These are phyloP conservation scores for Gasterosteus aculeatus DNA, from an alignment of 2,113 vertebrate species.

Conservation along the genomic window DNA sequence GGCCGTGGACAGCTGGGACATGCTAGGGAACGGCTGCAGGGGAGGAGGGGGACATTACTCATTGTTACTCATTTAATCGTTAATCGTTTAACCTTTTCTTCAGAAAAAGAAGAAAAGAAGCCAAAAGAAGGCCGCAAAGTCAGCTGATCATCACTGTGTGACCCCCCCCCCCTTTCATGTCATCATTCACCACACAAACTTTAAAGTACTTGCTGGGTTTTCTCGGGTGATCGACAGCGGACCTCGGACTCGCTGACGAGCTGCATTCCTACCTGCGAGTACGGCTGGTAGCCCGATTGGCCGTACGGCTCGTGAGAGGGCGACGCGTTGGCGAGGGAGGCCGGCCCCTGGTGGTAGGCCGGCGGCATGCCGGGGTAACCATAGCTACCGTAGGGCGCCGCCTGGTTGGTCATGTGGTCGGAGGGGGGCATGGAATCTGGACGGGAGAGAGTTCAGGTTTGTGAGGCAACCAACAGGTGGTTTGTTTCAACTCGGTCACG, in stretches of 20 bases:
- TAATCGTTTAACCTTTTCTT: too few relatives aligned
- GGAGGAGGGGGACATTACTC: too few relatives aligned
- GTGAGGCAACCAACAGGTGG: not conserved
- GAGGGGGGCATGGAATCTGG: slow-evolving; percentile 76
- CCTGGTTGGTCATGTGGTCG: slow-evolving; percentile 77
- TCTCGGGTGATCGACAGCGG: too few relatives aligned
- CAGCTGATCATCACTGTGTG: too few relatives aligned
- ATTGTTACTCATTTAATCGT: not conserved
- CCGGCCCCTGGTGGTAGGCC: slow-evolving; percentile 83
- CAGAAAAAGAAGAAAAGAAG: too few relatives aligned
- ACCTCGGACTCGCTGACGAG: too few relatives aligned
- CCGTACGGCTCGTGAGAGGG: slow-evolving; percentile 77
- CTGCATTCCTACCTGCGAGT: slow-evolving; percentile 50
- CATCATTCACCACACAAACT: too few relatives aligned
- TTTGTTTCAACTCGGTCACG: not conserved
- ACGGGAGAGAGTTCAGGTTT: not conserved
- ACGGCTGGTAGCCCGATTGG: slow-evolving; percentile 73
- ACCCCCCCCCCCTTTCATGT: too few relatives aligned
- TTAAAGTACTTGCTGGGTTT: too few relatives aligned
- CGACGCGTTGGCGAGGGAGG: slow-evolving; percentile 71
- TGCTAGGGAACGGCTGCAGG: slow-evolving; percentile 85
- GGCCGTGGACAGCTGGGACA: slow-evolving; percentile 89
- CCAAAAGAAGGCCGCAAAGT: too few relatives aligned
- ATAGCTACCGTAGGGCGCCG: slow-evolving; percentile 86
- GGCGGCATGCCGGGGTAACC: slow-evolving; percentile 89